Evolutionary conservation across 1,140 invertebrate genomes (phyloP).

Genomic region (Palaemon carinicauda): DNA sequence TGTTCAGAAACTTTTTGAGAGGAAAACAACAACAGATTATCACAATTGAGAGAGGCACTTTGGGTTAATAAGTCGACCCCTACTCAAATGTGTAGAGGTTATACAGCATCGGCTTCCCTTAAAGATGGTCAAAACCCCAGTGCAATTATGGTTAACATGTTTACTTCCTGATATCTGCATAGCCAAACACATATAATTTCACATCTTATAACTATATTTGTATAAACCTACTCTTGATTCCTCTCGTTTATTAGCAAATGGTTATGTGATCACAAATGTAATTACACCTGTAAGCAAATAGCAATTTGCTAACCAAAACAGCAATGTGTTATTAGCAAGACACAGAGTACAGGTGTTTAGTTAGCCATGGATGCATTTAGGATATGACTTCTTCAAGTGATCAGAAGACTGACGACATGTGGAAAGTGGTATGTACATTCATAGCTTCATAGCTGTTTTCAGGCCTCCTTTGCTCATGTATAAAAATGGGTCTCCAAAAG

Average conservation of each 20-base stretch:
- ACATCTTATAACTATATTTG: neutral
- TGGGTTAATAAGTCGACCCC: slow-evolving; percentile 59
- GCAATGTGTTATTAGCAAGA: neutral
- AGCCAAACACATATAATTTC: too few relatives aligned
- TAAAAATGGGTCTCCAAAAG: too few relatives aligned
- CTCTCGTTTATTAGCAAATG: too few relatives aligned
- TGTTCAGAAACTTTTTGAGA: slow-evolving; percentile 21
- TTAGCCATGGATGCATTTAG: neutral
- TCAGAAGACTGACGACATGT: slow-evolving; percentile 19
- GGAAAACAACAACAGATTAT: slow-evolving; percentile 60
- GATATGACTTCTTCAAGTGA: slow-evolving; percentile 31
- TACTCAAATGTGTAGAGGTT: slow-evolving; percentile 60
- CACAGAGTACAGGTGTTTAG: neutral
- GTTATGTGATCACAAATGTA: neutral
- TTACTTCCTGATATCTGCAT: too few relatives aligned
- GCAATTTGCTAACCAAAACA: too few relatives aligned
- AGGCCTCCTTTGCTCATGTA: too few relatives aligned
- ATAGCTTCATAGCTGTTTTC: too few relatives aligned
- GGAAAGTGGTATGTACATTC: neutral
- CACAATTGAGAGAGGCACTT: slow-evolving; percentile 61
- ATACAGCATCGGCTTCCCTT: slow-evolving; percentile 49
- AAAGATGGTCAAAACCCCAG: slow-evolving; percentile 42
- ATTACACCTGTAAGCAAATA: neutral
- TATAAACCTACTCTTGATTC: too few relatives aligned
- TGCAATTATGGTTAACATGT: slow-evolving; percentile 19